Percentiles rank a stretch among this genome's conserved stretches.
Conservation (phyloP, 2,888 invertebrate species). For the Platycnemis pennipes region DNA sequence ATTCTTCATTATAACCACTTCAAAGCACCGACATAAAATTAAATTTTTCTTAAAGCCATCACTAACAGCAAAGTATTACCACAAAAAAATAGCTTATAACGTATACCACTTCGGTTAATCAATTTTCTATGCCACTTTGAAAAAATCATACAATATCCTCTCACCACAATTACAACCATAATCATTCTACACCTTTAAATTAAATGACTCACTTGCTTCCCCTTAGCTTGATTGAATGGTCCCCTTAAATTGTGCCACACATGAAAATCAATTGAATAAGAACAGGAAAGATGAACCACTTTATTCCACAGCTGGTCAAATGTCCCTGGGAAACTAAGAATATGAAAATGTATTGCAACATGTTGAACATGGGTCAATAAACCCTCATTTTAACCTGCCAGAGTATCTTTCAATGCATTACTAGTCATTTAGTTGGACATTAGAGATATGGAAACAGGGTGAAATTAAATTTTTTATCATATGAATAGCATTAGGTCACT, state of each 20-base stretch:
- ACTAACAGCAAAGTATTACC: neutral
- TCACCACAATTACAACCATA: constrained; percentile 14
- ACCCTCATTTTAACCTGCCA: constrained; percentile 41
- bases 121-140: neutral
- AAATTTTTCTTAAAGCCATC: neutral
- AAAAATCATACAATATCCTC: constrained; percentile 1
- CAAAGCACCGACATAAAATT: constrained; percentile 32
- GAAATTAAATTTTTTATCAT: constrained; percentile 53
- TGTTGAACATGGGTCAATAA: constrained; percentile 56
- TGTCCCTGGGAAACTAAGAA: constrained; percentile 42
- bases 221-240: constrained; percentile 61
- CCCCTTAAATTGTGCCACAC: constrained; percentile 54
- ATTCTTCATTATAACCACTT: constrained; percentile 28
- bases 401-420: constrained; percentile 42
- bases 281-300: constrained; percentile 48
- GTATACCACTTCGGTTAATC: neutral
- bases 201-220: constrained; percentile 1
- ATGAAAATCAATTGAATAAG: constrained; percentile 12
- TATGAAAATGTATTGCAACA: constrained; percentile 48
- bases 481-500: constrained; percentile 45
- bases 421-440: constrained; percentile 50
- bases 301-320: constrained; percentile 20
- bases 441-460: constrained; percentile 51
- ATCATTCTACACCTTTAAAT: constrained; percentile 16
- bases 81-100: neutral